A percentile compares a stretch with the other conserved stretches of the same genome.
Evolutionary conservation across 2,113 vertebrate genomes (phyloP).

Genomic region (Amblyopsis rosae): DNA sequence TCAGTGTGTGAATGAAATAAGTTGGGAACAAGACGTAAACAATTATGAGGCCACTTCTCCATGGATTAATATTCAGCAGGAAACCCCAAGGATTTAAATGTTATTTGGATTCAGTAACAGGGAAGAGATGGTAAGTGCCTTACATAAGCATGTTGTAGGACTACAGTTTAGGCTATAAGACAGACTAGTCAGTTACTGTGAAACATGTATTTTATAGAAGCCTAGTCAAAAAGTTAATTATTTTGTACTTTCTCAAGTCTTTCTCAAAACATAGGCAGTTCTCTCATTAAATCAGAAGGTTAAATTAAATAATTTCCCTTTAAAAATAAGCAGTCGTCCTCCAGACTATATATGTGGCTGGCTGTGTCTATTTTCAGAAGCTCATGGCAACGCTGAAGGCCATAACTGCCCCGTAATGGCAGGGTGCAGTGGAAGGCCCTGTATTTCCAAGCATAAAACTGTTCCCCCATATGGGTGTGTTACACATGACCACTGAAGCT

Average conservation of each 20-base stretch:
- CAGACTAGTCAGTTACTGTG: background rate
- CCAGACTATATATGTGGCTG: conserved; percentile 68
- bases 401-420: conserved; percentile 77
- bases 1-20: conserved; percentile 63
- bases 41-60: conserved; percentile 58
- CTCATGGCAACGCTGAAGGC: conserved; percentile 66
- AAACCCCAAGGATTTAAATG: conserved; percentile 40
- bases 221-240: no score
- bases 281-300: conserved; percentile 20
- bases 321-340: conserved; percentile 68
- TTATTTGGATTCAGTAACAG: conserved; percentile 32
- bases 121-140: conserved; percentile 59
- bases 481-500: conserved; percentile 49
- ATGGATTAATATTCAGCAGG: conserved; percentile 36
- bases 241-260: background rate
- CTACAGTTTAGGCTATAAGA: background rate
- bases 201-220: background rate
- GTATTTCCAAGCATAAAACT: conserved; percentile 63
- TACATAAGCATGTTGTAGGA: conserved; percentile 1
- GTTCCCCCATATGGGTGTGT: conserved; percentile 66
- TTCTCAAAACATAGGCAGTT: conserved; percentile 5
- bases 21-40: conserved; percentile 54
- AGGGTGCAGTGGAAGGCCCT: conserved; percentile 65
- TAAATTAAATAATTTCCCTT: conserved; percentile 61
- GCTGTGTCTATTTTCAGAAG: conserved; percentile 78